These are phyloP conservation scores for Tachysurus vachellii DNA, from an alignment of 2,113 vertebrate genomes.

Conservation along the genomic window DNA sequence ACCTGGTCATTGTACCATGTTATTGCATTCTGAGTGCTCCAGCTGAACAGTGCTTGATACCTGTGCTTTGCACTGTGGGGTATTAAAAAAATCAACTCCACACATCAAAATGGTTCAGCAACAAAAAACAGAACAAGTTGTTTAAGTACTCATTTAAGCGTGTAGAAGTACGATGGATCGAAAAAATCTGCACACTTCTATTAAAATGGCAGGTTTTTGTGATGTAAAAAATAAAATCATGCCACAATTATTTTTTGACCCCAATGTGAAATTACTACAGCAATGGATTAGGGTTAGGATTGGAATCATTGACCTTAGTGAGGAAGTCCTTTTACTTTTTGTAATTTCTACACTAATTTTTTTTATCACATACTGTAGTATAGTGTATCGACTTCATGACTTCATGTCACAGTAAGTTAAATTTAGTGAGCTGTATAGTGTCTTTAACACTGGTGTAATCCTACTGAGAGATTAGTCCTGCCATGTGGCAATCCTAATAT, in stretches of 20 bases:
- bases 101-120: background rate
- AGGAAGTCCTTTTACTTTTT: background rate
- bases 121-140: background rate
- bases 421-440: background rate
- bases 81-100: background rate
- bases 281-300: too few relatives aligned
- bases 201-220: background rate
- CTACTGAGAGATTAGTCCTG: background rate
- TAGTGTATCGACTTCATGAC: background rate
- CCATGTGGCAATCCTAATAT: slow-evolving; percentile 14
- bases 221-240: too few relatives aligned
- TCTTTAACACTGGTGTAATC: background rate
- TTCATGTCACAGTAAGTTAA: background rate
- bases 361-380: background rate
- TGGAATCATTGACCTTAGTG: background rate
- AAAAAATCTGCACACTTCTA: too few relatives aligned
- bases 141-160: background rate
- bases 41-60: background rate
- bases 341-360: background rate
- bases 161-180: background rate
- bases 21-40: background rate
- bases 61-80: background rate
- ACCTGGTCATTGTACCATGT: slow-evolving; percentile 3
- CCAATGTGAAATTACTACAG: background rate
- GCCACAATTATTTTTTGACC: too few relatives aligned